Percentiles rank a stretch among this genome's conserved stretches.
Conservation (phyloP, 1,140 invertebrate genomes). For the Scaptodrosophila lebanonensis region DNA sequence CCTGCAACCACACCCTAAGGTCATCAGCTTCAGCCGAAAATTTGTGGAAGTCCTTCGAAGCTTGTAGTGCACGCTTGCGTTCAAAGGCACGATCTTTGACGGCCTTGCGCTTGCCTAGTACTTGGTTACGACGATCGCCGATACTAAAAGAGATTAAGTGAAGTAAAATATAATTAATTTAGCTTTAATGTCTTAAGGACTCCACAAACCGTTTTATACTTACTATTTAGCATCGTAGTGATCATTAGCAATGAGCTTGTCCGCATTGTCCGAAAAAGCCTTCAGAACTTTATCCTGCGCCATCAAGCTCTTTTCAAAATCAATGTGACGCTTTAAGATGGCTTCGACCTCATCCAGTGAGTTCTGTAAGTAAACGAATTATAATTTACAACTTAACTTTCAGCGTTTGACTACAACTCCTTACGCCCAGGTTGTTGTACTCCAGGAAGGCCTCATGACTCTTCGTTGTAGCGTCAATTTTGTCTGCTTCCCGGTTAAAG, state of each 20-base stretch:
- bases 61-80: constrained; percentile 84
- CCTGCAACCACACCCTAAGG: constrained; percentile 91
- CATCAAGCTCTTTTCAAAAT: constrained; percentile 94
- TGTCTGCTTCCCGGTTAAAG: constrained; percentile 97
- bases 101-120: constrained; percentile 83
- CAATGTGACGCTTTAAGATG: constrained; percentile 94
- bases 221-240: constrained; percentile 93
- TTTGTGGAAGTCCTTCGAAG: constrained; percentile 88
- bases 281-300: constrained; percentile 96
- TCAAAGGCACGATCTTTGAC: constrained; percentile 87
- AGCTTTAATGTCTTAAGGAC: no score
- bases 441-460: constrained; percentile 96
- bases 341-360: constrained; percentile 97
- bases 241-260: constrained; percentile 87
- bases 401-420: constrained; percentile 29
- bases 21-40: constrained; percentile 94
- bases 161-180: not conserved
- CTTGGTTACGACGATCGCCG: constrained; percentile 85
- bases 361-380: constrained; percentile 80
- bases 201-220: constrained; percentile 62
- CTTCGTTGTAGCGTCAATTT: constrained; percentile 96
- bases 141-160: constrained; percentile 79
- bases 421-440: constrained; percentile 90
- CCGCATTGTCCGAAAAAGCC: constrained; percentile 90
- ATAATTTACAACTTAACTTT: constrained; percentile 17